Base-by-base conservation (phyloP, 2,113 vertebrate species). In the Xyliphius kryptos region DNA sequence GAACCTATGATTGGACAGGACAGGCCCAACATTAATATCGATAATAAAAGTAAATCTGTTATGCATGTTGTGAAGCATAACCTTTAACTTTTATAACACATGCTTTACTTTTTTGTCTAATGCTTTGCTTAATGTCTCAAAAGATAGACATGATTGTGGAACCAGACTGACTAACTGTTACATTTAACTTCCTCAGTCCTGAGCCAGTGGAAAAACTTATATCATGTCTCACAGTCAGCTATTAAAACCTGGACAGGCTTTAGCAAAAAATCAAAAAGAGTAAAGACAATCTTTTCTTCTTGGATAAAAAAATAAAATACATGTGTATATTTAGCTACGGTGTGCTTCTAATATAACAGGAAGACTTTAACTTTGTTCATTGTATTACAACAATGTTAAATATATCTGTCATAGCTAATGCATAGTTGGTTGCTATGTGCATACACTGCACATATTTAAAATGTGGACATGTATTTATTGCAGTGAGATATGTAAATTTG, bases 1-100 rank as follows among this genome's bases (percentile, higher is more conserved):
- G 96, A 99, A 78, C 96, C 96, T 99, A 66, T 2, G 38, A n/a
- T 12, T 15, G 9, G 3, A 46, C 9, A 7, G 46, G 32, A 19
- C 3, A 36, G 10, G n/a, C n/a, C 49, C 15, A 5, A 13, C 8
- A 12, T 53, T 14, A 64, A 14, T 22, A 11, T 2, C 9, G 20
- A 37, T 1, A 0, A 32, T 9, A 13, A 32, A 9, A 37, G n/a
- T 36, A 1, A n/a, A 1, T 44, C 22, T 3, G 26, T 32, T 32
- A 32, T 32, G 26, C 26, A 32, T 84, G 81, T 80, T 81, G 79
- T 79, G 83, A 82, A 49, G 52, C 20, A 46, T n/a, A 50, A 32
- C 20, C 40, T 52, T 19, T 62, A 64, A 20, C 38, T 74, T 12
- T 38, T 51, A 21, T 64, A 26, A 37, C 19, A 60, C 59, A 68